Percentiles rank a stretch among this genome's conserved stretches.
phyloP scores from a whole-genome alignment of 2,113 vertebrate genomes.

The Podarcis cretensis region DNA sequence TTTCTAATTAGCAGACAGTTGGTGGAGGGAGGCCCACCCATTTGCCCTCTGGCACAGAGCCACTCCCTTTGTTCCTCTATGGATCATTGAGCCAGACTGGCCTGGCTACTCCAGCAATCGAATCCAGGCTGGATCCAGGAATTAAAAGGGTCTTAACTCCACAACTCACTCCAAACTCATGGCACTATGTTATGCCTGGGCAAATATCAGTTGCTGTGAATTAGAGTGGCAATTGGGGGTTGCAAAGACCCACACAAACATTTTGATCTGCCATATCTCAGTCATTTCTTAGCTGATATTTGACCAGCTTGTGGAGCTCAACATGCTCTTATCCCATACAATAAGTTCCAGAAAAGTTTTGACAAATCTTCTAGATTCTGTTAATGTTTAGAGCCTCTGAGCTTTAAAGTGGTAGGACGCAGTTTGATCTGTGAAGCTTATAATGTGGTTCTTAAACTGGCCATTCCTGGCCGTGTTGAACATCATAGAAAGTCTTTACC shows the following conservation, averaged over 20 bases:
- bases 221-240: neutral
- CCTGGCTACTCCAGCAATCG: too few species aligned
- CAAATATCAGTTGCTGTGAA: neutral
- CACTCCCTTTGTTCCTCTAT: too few species aligned
- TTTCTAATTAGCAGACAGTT: too few species aligned
- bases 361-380: neutral
- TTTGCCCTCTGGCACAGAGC: too few species aligned
- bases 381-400: neutral
- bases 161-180: too few species aligned
- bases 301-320: neutral
- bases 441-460: neutral
- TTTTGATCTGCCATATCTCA: neutral
- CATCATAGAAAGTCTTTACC: conserved; percentile 22
- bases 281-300: neutral
- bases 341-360: neutral
- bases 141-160: too few species aligned
- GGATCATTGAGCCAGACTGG: too few species aligned
- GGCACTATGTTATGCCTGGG: too few species aligned
- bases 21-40: too few species aligned
- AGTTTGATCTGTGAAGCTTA: neutral
- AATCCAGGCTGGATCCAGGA: too few species aligned
- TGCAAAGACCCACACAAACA: neutral
- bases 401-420: neutral
- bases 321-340: neutral
- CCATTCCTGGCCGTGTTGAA: neutral